phyloP scores from a whole-genome alignment of 2,888 invertebrate species.

The Oscheius sp. region DNA sequence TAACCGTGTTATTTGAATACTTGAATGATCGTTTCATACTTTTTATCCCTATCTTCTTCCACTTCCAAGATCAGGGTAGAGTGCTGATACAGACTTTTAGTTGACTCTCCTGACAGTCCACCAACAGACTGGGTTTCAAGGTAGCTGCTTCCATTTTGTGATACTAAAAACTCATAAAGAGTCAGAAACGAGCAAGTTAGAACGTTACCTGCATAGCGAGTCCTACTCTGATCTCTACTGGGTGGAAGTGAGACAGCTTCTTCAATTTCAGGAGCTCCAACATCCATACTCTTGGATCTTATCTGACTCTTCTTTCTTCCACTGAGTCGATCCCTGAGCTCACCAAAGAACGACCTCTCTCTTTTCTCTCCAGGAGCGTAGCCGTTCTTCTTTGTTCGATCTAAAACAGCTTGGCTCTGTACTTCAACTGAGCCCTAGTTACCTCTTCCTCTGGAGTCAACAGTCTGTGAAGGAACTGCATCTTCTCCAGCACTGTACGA shows the following conservation, averaged over 20 bases:
- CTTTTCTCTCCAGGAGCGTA: constrained; percentile 50
- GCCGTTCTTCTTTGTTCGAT: constrained; percentile 47
- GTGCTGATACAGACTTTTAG: constrained; percentile 64
- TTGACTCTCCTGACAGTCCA: constrained; percentile 61
- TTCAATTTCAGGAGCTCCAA: constrained; percentile 59
- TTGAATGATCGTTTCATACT: constrained; percentile 39
- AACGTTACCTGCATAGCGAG: constrained; percentile 53
- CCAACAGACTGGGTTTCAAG: constrained; percentile 63
- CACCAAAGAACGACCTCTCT: constrained; percentile 70
- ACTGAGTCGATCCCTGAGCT: constrained; percentile 66
- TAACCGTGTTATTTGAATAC: constrained; percentile 6
- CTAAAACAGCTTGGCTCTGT: constrained; percentile 17
- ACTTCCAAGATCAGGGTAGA: constrained; percentile 66
- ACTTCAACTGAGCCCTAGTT: background rate
- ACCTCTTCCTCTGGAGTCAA: constrained; percentile 26
- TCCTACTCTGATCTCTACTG: constrained; percentile 67
- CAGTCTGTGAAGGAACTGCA: constrained; percentile 16
- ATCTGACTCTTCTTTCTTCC: constrained; percentile 57
- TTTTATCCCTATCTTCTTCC: constrained; percentile 58
- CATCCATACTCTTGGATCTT: constrained; percentile 66
- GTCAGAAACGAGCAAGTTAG: background rate
- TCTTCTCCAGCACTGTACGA: constrained; percentile 34
- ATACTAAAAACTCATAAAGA: background rate
- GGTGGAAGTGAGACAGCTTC: constrained; percentile 71
- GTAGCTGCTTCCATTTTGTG: constrained; percentile 41